These are phyloP conservation scores for Calliphora vicina DNA, from an alignment of 1,140 invertebrate genomes.

Conservation along the genomic window DNA sequence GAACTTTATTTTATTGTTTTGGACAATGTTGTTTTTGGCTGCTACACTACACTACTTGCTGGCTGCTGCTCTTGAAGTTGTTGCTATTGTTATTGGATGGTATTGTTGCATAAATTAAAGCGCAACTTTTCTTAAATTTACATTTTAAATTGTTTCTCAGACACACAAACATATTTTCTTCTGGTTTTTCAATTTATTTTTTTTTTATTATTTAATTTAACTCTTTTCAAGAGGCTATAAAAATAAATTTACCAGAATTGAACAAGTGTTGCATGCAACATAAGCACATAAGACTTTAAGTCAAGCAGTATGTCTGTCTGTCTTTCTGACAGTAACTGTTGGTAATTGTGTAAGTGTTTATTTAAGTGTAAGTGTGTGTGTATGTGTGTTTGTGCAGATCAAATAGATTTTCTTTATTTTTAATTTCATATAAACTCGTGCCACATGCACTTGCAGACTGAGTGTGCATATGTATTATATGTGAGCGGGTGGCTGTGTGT, in stretches of 20 bases:
- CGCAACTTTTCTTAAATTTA: neutral
- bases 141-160: neutral
- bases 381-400: neutral
- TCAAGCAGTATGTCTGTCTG: neutral
- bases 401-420: neutral
- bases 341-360: neutral
- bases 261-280: slow-evolving; percentile 15
- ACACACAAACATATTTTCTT: neutral
- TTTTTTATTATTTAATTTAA: neutral
- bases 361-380: too few species aligned
- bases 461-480: neutral
- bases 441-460: neutral
- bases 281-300: slow-evolving; percentile 4
- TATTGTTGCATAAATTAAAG: slow-evolving; percentile 1
- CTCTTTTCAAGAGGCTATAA: slow-evolving; percentile 1
- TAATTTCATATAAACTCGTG: neutral
- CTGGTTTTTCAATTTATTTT: neutral
- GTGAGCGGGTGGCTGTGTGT: neutral
- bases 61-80: neutral
- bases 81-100: neutral
- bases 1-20: slow-evolving; percentile 4
- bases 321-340: neutral
- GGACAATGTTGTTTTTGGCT: neutral
- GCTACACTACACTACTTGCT: too few species aligned
- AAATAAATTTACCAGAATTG: slow-evolving; percentile 17